phyloP scores from a whole-genome alignment of 2,888 invertebrate genomes.

The Ochlodes sylvanus region DNA sequence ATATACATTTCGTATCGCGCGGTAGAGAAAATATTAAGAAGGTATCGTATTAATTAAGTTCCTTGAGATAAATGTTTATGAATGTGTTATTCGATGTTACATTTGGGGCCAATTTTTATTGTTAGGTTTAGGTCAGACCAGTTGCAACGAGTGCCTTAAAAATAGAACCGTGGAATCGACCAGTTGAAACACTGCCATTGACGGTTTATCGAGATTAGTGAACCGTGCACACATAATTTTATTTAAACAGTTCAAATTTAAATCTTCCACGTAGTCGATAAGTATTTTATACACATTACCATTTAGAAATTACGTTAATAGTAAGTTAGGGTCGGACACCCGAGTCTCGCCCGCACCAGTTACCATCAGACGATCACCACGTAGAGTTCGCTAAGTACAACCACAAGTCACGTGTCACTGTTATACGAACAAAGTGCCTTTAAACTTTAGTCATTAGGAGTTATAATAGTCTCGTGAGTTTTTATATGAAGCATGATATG shows the following conservation, averaged over 20 bases:
- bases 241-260: conserved; percentile 58
- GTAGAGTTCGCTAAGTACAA: conserved; percentile 80
- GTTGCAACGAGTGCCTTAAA: conserved; percentile 70
- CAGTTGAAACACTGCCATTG: conserved; percentile 67
- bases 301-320: conserved; percentile 76
- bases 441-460: conserved; percentile 82
- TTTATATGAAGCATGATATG: conserved; percentile 53
- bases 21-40: conserved; percentile 58
- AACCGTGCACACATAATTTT: conserved; percentile 58
- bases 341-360: conserved; percentile 64
- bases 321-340: conserved; percentile 59
- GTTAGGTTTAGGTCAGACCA: conserved; percentile 57
- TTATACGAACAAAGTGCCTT: conserved; percentile 74
- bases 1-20: conserved; percentile 56
- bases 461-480: conserved; percentile 66
- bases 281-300: conserved; percentile 82
- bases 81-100: conserved; percentile 56
- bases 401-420: conserved; percentile 77
- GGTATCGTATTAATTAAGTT: conserved; percentile 60
- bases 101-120: conserved; percentile 65
- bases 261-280: conserved; percentile 78
- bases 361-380: conserved; percentile 83
- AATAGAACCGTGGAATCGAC: conserved; percentile 51
- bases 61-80: conserved; percentile 65
- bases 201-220: conserved; percentile 50